phyloP scores from a whole-genome alignment of 2,888 invertebrate genomes.

The Sesia bembeciformis region DNA sequence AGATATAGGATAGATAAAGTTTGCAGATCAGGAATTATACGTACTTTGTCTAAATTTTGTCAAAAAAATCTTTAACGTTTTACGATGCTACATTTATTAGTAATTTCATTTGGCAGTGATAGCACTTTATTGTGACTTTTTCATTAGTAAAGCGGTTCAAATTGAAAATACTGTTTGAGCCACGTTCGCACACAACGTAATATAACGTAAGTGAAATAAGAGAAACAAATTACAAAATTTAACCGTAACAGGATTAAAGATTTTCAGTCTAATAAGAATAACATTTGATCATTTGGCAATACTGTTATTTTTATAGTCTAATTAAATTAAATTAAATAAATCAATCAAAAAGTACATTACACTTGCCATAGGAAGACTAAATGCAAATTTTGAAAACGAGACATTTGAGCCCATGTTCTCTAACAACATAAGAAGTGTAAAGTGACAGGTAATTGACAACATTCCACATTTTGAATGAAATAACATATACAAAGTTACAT shows the following conservation, averaged over 20 bases:
- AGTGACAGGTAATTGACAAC: neutral
- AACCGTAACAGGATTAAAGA: conserved; percentile 34
- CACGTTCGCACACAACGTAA: neutral
- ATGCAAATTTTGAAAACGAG: conserved; percentile 39
- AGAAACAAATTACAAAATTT: conserved; percentile 18
- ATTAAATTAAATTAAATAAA: conserved; percentile 45
- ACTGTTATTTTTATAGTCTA: conserved; percentile 45
- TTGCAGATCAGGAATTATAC: too few species aligned
- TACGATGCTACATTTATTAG: neutral
- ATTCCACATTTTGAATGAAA: neutral
- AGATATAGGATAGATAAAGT: too few species aligned
- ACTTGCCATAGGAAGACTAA: conserved; percentile 64
- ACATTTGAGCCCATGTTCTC: conserved; percentile 37
- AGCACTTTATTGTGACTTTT: neutral
- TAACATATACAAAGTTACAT: too few species aligned
- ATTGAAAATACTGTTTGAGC: neutral
- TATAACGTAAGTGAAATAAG: conserved; percentile 9
- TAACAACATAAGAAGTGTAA: conserved; percentile 5
- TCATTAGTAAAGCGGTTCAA: neutral
- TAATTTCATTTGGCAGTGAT: neutral
- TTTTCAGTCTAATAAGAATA: conserved; percentile 59
- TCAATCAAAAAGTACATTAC: conserved; percentile 34
- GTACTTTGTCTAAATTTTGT: too few species aligned
- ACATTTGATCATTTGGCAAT: conserved; percentile 72
- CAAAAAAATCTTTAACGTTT: neutral